Percentiles rank a stretch among this genome's conserved stretches.
phyloP scores from a whole-genome alignment of 2,797 vertebrate species.

The Bradypus variegatus region DNA sequence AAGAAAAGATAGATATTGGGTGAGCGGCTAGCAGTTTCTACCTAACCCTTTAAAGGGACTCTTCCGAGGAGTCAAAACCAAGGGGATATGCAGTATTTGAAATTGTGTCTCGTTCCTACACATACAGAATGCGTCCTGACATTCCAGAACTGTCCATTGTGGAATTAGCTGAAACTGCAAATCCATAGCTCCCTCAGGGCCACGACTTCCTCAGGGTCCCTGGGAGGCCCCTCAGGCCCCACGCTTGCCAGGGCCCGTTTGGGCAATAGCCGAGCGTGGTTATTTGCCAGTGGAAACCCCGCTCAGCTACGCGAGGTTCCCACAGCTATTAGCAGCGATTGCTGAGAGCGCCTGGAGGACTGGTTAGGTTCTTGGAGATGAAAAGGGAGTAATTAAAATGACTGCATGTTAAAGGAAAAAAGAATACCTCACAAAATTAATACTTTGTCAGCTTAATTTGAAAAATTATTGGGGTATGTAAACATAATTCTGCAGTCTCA shows the following conservation, averaged over 20 bases:
- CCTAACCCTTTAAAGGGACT: not conserved
- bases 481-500: not conserved
- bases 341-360: not conserved
- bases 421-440: constrained; percentile 24
- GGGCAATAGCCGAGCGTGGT: rapidly evolving
- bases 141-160: rapidly evolving
- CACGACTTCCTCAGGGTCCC: rapidly evolving
- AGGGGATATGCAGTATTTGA: too few species aligned
- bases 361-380: not conserved
- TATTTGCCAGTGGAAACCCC: not conserved
- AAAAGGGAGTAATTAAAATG: constrained; percentile 3
- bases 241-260: not conserved
- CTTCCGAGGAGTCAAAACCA: not conserved
- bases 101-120: not conserved
- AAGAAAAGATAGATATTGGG: not conserved
- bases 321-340: not conserved
- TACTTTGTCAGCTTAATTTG: constrained; percentile 4
- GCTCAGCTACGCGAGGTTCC: not conserved
- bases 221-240: not conserved
- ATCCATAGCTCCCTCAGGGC: not conserved
- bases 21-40: not conserved
- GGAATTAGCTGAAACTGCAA: not conserved
- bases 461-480: not conserved
- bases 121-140: not conserved
- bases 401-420: not conserved